phyloP scores from a whole-genome alignment of 2,113 vertebrate genomes.

The Rhizomys pruinosus region DNA sequence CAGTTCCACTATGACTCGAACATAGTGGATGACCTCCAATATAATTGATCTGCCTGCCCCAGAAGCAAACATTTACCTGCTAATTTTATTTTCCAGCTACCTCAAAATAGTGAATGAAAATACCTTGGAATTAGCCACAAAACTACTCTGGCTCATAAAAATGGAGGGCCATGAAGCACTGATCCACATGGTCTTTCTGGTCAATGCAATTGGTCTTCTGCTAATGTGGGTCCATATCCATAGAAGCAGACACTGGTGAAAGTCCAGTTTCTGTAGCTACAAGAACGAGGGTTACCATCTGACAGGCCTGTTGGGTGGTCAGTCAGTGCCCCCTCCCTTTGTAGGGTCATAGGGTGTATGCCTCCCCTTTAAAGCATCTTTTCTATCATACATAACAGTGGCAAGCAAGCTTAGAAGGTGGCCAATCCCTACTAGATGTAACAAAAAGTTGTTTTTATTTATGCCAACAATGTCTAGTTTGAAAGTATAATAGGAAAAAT shows the following conservation, averaged over 20 bases:
- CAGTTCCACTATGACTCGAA: background rate
- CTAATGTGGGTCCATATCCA: background rate
- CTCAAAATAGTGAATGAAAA: constrained; percentile 3
- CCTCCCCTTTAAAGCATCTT: background rate
- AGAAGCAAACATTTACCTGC: background rate
- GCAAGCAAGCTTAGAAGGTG: background rate
- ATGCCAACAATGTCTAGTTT: background rate
- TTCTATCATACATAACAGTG: background rate
- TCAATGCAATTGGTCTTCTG: background rate
- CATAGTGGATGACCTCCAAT: background rate
- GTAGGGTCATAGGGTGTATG: background rate
- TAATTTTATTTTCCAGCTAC: constrained; percentile 13
- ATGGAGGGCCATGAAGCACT: background rate
- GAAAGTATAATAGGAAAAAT: background rate
- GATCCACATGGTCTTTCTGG: background rate
- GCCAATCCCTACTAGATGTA: too few relatives aligned
- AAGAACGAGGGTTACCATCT: background rate
- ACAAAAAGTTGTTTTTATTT: background rate
- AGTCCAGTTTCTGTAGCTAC: background rate
- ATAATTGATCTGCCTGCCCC: background rate
- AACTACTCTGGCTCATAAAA: background rate
- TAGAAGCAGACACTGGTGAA: background rate
- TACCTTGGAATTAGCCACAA: background rate
- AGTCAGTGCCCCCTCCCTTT: background rate
- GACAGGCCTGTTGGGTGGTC: background rate